These are phyloP conservation scores for Nephrotoma appendiculata DNA, from an alignment of 2,888 invertebrate species.

Conservation along the genomic window DNA sequence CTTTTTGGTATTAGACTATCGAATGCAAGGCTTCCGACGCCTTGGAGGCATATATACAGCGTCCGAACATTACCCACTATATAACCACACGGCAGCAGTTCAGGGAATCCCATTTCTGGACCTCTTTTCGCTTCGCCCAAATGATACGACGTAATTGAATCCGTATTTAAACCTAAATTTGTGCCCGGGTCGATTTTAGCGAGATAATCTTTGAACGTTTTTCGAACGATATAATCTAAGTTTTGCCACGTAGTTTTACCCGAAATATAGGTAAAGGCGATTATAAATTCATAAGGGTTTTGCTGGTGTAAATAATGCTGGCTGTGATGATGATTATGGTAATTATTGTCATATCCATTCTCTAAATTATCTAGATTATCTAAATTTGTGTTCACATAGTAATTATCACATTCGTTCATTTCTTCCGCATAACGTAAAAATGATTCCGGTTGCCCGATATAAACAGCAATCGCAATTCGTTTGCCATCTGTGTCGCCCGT, in stretches of 20 bases:
- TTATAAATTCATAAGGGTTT: constrained; percentile 57
- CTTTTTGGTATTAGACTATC: constrained; percentile 93
- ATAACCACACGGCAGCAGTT: constrained; percentile 86
- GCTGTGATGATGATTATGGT: constrained; percentile 26
- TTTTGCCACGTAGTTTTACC: constrained; percentile 93
- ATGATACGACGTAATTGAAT: constrained; percentile 87
- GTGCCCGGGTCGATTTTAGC: constrained; percentile 86
- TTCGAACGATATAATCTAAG: constrained; percentile 77
- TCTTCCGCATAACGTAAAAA: constrained; percentile 55
- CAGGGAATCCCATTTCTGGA: constrained; percentile 69
- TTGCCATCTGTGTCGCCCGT: constrained; percentile 68
- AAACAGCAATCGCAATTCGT: constrained; percentile 75
- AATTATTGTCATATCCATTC: constrained; percentile 17
- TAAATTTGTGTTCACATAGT: constrained; percentile 40
- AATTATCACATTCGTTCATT: constrained; percentile 47
- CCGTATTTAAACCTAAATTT: constrained; percentile 66
- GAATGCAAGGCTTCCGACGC: constrained; percentile 76
- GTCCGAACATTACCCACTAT: constrained; percentile 76
- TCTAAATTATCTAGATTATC: constrained; percentile 12
- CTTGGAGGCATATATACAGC: constrained; percentile 78
- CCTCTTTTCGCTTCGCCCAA: constrained; percentile 78
- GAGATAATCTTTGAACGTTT: constrained; percentile 89
- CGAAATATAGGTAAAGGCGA: constrained; percentile 80
- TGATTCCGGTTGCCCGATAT: constrained; percentile 69
- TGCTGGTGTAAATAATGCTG: constrained; percentile 22